Conservation (phyloP, 2,888 invertebrate species). For the Tholera decimalis region DNA sequence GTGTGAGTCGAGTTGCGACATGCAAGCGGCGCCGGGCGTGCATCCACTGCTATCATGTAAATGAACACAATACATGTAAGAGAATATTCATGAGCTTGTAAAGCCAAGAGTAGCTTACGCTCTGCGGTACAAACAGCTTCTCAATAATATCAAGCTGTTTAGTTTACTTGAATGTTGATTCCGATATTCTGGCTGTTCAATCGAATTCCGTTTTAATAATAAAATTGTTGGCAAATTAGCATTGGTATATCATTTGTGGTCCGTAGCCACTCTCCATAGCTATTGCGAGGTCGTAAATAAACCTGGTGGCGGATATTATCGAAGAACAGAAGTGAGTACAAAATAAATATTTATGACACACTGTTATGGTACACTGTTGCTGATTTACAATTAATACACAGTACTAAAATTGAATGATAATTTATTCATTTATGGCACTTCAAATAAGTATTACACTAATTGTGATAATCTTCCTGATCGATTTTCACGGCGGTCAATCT, state of each 20-base stretch:
- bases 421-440: no score
- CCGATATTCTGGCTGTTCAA: slow-evolving; percentile 18
- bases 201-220: slow-evolving; percentile 3
- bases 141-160: slow-evolving; percentile 58
- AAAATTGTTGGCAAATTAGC: slow-evolving; percentile 1
- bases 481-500: no score
- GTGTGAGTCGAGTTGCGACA: slow-evolving; percentile 57
- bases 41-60: slow-evolving; percentile 80
- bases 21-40: slow-evolving; percentile 68
- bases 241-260: neutral
- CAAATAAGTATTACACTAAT: no score
- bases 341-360: no score
- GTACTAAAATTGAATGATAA: no score
- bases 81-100: slow-evolving; percentile 82
- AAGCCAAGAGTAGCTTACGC: slow-evolving; percentile 69
- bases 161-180: slow-evolving; percentile 41
- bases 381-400: no score
- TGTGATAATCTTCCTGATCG: no score
- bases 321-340: neutral
- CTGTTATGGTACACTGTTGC: no score
- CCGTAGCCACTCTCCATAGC: neutral
- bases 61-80: slow-evolving; percentile 81
- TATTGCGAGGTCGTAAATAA: neutral
- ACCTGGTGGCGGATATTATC: neutral
- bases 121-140: slow-evolving; percentile 60